Evolutionary conservation across 2,888 invertebrate genomes (phyloP).

Genomic region (Melanostoma mellinum): DNA sequence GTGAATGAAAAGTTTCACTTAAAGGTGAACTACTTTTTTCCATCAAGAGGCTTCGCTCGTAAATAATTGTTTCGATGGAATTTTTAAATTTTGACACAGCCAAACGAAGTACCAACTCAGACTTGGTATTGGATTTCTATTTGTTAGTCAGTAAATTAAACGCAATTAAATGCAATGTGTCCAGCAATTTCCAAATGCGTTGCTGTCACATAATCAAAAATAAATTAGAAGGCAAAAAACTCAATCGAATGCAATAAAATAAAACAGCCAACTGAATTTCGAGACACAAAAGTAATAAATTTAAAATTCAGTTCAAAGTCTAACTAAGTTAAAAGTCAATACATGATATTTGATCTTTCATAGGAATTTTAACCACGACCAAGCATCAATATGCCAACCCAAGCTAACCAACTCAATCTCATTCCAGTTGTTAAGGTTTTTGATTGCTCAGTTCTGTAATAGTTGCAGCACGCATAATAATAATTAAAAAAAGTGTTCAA

Average conservation of each 20-base stretch:
- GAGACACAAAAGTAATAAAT: constrained; percentile 52
- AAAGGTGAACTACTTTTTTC: no score
- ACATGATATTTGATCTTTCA: constrained; percentile 24
- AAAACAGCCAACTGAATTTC: constrained; percentile 13
- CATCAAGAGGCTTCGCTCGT: no score
- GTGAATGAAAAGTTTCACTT: no score
- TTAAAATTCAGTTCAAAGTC: constrained; percentile 48
- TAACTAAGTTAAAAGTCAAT: background rate
- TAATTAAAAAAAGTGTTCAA: constrained; percentile 33
- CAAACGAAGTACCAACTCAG: background rate
- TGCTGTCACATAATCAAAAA: constrained; percentile 36
- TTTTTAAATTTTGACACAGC: no score
- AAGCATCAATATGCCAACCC: constrained; percentile 3
- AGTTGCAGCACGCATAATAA: background rate
- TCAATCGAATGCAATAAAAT: constrained; percentile 35
- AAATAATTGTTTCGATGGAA: no score
- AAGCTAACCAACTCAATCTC: constrained; percentile 11
- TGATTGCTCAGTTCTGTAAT: constrained; percentile 7
- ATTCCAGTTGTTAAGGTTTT: constrained; percentile 32
- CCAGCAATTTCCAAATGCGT: constrained; percentile 18
- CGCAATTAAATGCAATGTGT: constrained; percentile 37
- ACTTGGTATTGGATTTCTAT: background rate
- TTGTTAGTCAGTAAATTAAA: constrained; percentile 31
- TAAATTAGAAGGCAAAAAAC: constrained; percentile 37
- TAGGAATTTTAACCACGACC: background rate